Evolutionary conservation across 2,888 invertebrate genomes (phyloP), one percentile per base, ranked within the genome.

Genomic region (Brachylomia viminalis): DNA sequence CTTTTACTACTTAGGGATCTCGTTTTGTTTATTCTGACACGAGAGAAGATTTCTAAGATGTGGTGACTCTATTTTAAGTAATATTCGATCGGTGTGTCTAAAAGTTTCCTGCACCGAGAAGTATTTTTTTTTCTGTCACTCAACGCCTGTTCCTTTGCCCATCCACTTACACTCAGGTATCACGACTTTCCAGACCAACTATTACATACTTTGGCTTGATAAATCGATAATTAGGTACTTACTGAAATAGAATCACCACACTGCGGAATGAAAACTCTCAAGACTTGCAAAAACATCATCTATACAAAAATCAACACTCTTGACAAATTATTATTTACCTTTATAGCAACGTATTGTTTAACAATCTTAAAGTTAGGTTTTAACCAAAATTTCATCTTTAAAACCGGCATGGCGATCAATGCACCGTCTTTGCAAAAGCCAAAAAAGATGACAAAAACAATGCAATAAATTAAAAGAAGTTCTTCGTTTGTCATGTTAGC

Each of bases 401-500:
- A 59, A 74, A 82, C 56, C 1, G 59, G 54, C 71, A 71, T 64
- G 0, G 33, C 67, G 13, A 38, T 20, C 69, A 17, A 66, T 65
- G 62, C 33, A 49, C 2, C 6, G 58, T 1, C 0, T 38, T 80
- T 42, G 27, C 30, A 47, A 66, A 61, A 69, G 2, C 23, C 52
- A 59, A 67, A 68, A 54, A 67, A 68, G 7, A 42, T n/a, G 13
- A n/a, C 33, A 52, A 52, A 65, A 68, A 33, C 20, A 54, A n/a
- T 70, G 61, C 62, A 77, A 54, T 66, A 47, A 73, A 61, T 47
- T 30, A 38, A 11, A n/a, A 8, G 20, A 69, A 54, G 15, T 68
- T 76, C 27, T 56, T 38, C 8, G n/a, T 67, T 74, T 77, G 47
- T 52, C 62, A 64, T 49, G 42, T 33, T 83, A 38, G 73, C 83